Evolutionary conservation across 35 echinoderm and acorn worm genomes (phyloP), one percentile per base, ranked within the genome.

Genomic region (Strongylocentrotus purpuratus): DNA sequence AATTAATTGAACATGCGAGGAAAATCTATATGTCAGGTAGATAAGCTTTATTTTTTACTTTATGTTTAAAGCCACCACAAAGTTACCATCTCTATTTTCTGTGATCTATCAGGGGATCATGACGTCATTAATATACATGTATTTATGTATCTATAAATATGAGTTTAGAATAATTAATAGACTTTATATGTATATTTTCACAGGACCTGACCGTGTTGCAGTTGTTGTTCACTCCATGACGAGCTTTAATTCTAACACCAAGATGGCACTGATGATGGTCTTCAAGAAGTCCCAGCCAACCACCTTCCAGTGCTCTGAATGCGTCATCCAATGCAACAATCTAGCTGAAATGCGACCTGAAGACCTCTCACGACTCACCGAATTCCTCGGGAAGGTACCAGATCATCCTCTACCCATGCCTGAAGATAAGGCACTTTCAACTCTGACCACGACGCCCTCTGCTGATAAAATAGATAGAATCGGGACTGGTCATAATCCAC

Each of bases 231-330:
- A 91, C 25, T 91, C 89, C 32, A 33, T 91, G 89, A n/a, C 35
- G 22, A 91, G 46, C 46, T 91, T 91, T 33, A 91, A 47, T 35
- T 10, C 32, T 33, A 28, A 22, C 32, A 91, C 89, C 4, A 91
- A 47, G 32, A 35, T 28, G 22, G 35, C 46, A 12, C 46, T 45
- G 89, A 91, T 91, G 89, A 91, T 91, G 89, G 18, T 91, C 33
- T 91, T 91, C 46, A 91, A 47, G 46, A 47, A 35, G 22, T 45
- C 89, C 22, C 89, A 91, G 46, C 89, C 89, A 47, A 91, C 89
- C 18, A 91, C 89, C 41, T 91, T 91, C 15, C 33, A 91, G 33
- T 91, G 89, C 46, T 91, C 89, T 4, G 22, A 25, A 6, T 91
- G 89, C 89, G 89, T 91, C 46, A 91, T 91, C 46, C 46, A 45